Conservation (phyloP, 1,140 invertebrate species). For the Tetramorium simillimum region DNA sequence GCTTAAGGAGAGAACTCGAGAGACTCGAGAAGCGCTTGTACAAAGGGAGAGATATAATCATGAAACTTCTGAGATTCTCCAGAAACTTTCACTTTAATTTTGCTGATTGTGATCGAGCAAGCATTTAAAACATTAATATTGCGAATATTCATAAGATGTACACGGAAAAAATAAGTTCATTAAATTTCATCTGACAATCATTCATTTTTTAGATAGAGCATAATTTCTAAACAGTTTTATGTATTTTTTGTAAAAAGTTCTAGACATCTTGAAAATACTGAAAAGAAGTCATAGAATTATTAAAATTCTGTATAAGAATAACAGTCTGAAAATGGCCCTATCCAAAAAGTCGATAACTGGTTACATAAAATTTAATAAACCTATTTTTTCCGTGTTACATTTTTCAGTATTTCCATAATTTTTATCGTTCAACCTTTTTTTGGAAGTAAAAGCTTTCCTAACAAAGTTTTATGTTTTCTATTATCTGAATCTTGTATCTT, state of each 20-base stretch:
- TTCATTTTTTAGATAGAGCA: no score
- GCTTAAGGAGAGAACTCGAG: constrained; percentile 19
- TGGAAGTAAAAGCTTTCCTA: background rate
- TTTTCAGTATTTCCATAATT: background rate
- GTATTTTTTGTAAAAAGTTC: no score
- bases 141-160: background rate
- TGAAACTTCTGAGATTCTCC: background rate
- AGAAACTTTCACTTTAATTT: background rate
- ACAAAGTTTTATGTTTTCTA: background rate
- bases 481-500: background rate
- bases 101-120: background rate
- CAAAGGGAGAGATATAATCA: background rate
- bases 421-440: background rate
- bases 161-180: no score
- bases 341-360: no score
- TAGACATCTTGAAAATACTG: no score
- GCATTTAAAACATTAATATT: background rate
- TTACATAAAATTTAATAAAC: no score
- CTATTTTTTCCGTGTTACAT: no score
- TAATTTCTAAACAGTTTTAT: no score
- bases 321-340: no score
- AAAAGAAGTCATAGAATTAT: no score
- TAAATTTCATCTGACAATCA: no score
- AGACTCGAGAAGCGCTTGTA: background rate
- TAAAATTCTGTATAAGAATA: no score